Evolutionary conservation across 1,140 invertebrate species (phyloP).

Genomic region (Pomacea maculata): DNA sequence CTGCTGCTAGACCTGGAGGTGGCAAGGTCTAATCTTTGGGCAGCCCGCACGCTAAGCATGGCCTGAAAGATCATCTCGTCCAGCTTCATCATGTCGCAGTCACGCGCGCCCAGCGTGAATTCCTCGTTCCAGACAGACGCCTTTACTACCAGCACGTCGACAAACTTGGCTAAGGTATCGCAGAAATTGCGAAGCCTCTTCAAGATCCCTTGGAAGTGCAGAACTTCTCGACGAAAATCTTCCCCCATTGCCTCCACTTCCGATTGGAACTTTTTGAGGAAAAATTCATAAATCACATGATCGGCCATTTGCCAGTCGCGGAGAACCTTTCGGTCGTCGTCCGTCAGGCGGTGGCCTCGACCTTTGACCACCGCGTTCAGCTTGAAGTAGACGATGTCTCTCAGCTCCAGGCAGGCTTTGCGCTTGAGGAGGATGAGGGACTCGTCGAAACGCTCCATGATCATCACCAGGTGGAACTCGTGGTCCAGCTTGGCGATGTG

Average conservation of each 20-base stretch:
- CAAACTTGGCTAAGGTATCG: background rate
- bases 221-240: slow-evolving; percentile 30
- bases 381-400: slow-evolving; percentile 36
- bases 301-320: slow-evolving; percentile 30
- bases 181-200: slow-evolving; percentile 28
- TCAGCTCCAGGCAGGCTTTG: slow-evolving; percentile 65
- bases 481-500: slow-evolving; percentile 32
- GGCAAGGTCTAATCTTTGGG: background rate
- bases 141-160: background rate
- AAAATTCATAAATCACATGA: slow-evolving; percentile 34
- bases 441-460: slow-evolving; percentile 69
- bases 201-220: slow-evolving; percentile 27
- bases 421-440: slow-evolving; percentile 67
- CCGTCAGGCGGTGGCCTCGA: background rate
- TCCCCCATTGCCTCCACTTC: slow-evolving; percentile 15
- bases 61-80: background rate
- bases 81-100: slow-evolving; percentile 17
- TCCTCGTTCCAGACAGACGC: slow-evolving; percentile 14
- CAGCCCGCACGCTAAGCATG: background rate
- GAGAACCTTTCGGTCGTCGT: background rate
- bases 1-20: too few species aligned
- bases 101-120: slow-evolving; percentile 1
- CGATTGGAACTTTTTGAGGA: slow-evolving; percentile 27
- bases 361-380: slow-evolving; percentile 17
- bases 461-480: slow-evolving; percentile 68